Evolutionary conservation across 2,113 vertebrate species (phyloP).

Genomic region (Xenopus borealis): DNA sequence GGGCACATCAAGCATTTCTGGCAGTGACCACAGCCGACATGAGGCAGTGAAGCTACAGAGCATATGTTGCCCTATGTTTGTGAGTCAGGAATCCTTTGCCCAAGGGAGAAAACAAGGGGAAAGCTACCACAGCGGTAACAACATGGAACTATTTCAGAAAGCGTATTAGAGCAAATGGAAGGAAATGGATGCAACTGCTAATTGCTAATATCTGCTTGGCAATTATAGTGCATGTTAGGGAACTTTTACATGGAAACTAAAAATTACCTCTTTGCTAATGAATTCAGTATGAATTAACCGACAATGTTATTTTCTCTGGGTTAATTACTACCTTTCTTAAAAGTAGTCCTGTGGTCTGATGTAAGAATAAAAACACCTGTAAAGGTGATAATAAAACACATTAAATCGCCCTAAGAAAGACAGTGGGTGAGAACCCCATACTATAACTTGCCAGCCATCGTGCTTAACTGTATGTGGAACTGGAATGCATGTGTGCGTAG

Average conservation of each 20-base stretch:
- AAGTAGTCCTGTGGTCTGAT: slow-evolving; percentile 20
- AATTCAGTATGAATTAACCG: slow-evolving; percentile 33
- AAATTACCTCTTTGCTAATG: slow-evolving; percentile 29
- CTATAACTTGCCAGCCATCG: slow-evolving; percentile 16
- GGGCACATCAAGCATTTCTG: slow-evolving; percentile 53
- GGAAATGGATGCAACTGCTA: not conserved
- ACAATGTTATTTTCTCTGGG: slow-evolving; percentile 29
- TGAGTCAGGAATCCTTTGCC: slow-evolving; percentile 52
- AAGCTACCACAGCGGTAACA: slow-evolving; percentile 41
- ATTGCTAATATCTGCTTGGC: not conserved
- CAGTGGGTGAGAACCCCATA: slow-evolving; percentile 22
- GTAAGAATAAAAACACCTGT: slow-evolving; percentile 32
- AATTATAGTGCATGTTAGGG: too few relatives aligned
- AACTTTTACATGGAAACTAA: slow-evolving; percentile 11
- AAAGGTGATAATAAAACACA: slow-evolving; percentile 46
- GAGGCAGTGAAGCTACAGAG: slow-evolving; percentile 55
- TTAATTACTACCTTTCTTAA: slow-evolving; percentile 34
- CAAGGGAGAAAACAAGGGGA: slow-evolving; percentile 50
- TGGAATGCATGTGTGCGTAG: too few relatives aligned
- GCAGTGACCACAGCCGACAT: slow-evolving; percentile 51
- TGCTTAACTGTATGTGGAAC: not conserved
- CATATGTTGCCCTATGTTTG: slow-evolving; percentile 50
- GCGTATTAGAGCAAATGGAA: slow-evolving; percentile 13
- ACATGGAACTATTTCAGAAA: slow-evolving; percentile 51
- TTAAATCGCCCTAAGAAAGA: slow-evolving; percentile 18